phyloP scores from a whole-genome alignment of 2,797 vertebrate genomes.

The Gadopsis bispinosus region DNA sequence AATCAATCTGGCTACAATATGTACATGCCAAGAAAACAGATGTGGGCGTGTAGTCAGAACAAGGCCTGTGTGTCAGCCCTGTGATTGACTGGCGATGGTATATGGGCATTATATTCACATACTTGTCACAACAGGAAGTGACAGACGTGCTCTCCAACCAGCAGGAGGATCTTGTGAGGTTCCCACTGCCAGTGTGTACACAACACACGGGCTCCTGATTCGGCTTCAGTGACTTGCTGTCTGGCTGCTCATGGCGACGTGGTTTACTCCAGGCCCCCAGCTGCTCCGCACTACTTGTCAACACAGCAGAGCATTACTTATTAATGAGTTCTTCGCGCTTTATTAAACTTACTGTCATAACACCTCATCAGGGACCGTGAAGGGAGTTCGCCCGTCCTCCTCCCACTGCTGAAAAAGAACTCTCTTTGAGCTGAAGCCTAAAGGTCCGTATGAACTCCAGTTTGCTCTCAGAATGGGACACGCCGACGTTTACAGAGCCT shows the following conservation, averaged over 20 bases:
- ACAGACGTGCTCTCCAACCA: neutral
- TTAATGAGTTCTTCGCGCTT: conserved; percentile 89
- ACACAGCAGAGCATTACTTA: conserved; percentile 87
- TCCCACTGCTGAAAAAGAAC: conserved; percentile 37
- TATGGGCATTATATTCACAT: neutral
- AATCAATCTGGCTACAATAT: no score
- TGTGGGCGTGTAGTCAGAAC: no score
- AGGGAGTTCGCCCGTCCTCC: conserved; percentile 65
- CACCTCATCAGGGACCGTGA: conserved; percentile 80
- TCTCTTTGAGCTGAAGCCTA: conserved; percentile 23
- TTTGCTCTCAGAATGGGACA: conserved; percentile 32
- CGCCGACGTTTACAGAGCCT: neutral
- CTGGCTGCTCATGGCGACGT: conserved; percentile 72
- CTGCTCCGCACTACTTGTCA: conserved; percentile 86
- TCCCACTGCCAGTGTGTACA: conserved; percentile 10
- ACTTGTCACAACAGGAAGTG: conserved; percentile 1
- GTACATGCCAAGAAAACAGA: no score
- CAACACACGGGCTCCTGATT: conserved; percentile 10
- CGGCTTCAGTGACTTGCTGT: conserved; percentile 38
- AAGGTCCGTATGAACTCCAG: conserved; percentile 25
- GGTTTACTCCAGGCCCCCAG: conserved; percentile 78
- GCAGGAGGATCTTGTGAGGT: conserved; percentile 19
- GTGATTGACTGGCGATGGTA: neutral
- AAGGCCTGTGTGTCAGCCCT: no score
- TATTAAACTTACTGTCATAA: conserved; percentile 89